Evolutionary conservation across 2,888 invertebrate species (phyloP).

Genomic region (Epistrophe eligans): DNA sequence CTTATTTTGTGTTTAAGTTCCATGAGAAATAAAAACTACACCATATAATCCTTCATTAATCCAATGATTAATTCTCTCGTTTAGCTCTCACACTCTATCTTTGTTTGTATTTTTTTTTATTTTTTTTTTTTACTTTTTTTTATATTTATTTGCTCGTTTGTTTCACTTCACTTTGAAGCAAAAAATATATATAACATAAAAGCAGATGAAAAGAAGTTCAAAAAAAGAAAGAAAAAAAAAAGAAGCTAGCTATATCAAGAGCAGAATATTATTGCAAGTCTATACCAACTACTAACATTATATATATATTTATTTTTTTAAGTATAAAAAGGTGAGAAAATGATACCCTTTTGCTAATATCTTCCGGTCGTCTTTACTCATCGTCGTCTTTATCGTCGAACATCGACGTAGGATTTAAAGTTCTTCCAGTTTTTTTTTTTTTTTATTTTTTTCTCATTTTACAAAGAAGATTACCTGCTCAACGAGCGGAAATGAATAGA

Average conservation of each 20-base stretch:
- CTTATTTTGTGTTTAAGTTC: constrained; percentile 12
- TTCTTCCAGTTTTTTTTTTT: constrained; percentile 16
- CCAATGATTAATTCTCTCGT: constrained; percentile 63
- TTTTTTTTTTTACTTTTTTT: constrained; percentile 6
- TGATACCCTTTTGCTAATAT: constrained; percentile 75
- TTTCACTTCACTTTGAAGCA: constrained; percentile 10
- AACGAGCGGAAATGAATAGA: constrained; percentile 72
- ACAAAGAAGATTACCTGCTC: constrained; percentile 72
- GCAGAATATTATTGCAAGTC: constrained; percentile 14
- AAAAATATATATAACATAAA: constrained; percentile 6
- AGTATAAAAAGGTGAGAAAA: constrained; percentile 62
- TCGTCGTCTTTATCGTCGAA: neutral
- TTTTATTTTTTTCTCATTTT: constrained; percentile 30
- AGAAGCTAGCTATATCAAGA: constrained; percentile 19
- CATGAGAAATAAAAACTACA: constrained; percentile 61
- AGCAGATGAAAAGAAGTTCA: neutral
- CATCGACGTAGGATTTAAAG: constrained; percentile 46
- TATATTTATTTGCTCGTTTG: constrained; percentile 20
- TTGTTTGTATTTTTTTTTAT: constrained; percentile 13
- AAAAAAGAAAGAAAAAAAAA: neutral
- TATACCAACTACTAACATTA: neutral
- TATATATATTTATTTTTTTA: neutral
- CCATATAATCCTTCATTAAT: constrained; percentile 63
- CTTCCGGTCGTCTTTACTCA: constrained; percentile 61
- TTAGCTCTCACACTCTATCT: constrained; percentile 50